Evolutionary conservation across 2,888 invertebrate genomes (phyloP).

Genomic region (Stramonita haemastoma): DNA sequence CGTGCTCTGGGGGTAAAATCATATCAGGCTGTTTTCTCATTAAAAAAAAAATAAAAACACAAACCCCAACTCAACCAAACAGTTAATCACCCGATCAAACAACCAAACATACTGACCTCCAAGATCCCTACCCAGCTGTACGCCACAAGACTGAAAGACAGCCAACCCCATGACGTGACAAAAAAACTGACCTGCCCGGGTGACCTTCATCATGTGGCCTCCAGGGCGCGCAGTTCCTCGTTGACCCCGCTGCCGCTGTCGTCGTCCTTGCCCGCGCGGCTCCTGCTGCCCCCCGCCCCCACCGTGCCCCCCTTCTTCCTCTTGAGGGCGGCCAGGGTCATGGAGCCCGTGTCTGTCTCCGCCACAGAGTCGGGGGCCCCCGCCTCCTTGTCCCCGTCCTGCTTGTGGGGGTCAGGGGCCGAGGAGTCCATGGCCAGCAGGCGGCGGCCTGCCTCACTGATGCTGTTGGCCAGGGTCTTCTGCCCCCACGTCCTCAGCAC

Average conservation of each 20-base stretch:
- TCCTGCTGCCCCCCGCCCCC: conserved; percentile 46
- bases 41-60: no score
- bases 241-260: conserved; percentile 65
- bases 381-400: not conserved
- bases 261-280: conserved; percentile 57
- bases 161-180: not conserved
- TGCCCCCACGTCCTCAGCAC: conserved; percentile 75
- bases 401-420: conserved; percentile 56
- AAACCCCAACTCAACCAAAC: no score
- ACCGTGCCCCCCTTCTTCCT: conserved; percentile 53
- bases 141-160: no score
- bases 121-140: no score
- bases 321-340: conserved; percentile 63
- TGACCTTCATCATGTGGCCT: conserved; percentile 74
- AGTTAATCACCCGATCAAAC: no score
- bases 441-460: conserved; percentile 73
- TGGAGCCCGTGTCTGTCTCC: conserved; percentile 46
- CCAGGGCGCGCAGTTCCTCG: conserved; percentile 75
- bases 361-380: conserved; percentile 15
- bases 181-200: conserved; percentile 68
- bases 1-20: no score
- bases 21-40: no score
- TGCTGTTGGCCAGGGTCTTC: conserved; percentile 68
- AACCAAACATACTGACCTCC: no score
- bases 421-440: conserved; percentile 64